These are phyloP conservation scores for Syngnathus scovelli DNA, from an alignment of 2,113 vertebrate species.

Conservation along the genomic window DNA sequence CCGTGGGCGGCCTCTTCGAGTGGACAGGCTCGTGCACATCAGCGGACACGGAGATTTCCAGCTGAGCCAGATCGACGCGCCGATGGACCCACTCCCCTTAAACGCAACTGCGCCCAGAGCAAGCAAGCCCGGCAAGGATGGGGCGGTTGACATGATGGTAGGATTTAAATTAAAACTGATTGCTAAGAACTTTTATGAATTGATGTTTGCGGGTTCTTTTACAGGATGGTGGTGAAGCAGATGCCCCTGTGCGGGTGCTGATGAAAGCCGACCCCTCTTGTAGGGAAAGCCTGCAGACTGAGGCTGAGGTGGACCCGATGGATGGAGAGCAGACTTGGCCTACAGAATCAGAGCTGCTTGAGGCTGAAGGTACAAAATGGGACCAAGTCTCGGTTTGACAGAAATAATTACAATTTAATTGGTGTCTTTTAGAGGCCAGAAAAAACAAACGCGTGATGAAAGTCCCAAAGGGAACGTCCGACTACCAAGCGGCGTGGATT, in stretches of 20 bases:
- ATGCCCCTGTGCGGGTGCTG: constrained; percentile 76
- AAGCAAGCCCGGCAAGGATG: constrained; percentile 63
- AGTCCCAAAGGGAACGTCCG: constrained; percentile 93
- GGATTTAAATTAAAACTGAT: background rate
- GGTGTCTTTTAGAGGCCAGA: constrained; percentile 68
- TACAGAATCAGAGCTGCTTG: constrained; percentile 84
- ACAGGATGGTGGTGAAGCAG: constrained; percentile 74
- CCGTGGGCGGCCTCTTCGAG: constrained; percentile 75
- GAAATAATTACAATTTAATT: background rate
- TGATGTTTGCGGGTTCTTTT: constrained; percentile 33
- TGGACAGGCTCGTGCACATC: constrained; percentile 87
- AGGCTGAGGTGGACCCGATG: constrained; percentile 91
- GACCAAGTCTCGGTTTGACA: too few relatives aligned
- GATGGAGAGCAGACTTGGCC: constrained; percentile 98
- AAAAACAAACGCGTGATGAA: constrained; percentile 75
- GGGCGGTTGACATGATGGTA: constrained; percentile 76
- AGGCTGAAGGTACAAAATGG: constrained; percentile 80
- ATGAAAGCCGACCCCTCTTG: constrained; percentile 80
- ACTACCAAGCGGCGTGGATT: constrained; percentile 95
- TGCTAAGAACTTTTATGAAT: background rate
- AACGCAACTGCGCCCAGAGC: constrained; percentile 60
- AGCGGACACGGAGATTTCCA: constrained; percentile 92
- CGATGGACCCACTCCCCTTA: constrained; percentile 80
- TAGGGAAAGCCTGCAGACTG: constrained; percentile 82
- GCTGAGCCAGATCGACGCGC: constrained; percentile 85